Percentiles rank a stretch among this genome's conserved stretches.
Conservation (phyloP, 2,888 invertebrate species). For the Imbricaverruca yamaguchii region DNA sequence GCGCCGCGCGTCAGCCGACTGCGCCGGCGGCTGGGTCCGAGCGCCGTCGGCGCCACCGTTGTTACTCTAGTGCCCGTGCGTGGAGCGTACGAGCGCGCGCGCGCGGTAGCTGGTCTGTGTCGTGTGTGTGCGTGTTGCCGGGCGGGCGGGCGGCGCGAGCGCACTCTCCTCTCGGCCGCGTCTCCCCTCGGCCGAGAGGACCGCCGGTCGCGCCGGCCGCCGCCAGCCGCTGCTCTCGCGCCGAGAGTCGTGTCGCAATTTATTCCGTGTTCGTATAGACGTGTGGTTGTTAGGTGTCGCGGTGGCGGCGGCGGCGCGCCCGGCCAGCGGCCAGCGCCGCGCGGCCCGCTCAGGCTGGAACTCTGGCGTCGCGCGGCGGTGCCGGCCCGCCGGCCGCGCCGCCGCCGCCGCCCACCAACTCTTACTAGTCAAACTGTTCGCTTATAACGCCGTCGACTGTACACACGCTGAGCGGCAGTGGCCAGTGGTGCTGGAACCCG, state of each 20-base stretch:
- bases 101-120: not conserved
- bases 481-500: not conserved
- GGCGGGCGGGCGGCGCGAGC: not conserved
- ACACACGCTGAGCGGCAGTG: not conserved
- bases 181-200: not conserved
- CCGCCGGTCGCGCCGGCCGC: not conserved
- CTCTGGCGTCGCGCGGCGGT: not conserved
- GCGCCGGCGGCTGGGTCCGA: not conserved
- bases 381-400: not conserved
- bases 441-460: not conserved
- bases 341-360: too few species aligned
- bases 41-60: not conserved
- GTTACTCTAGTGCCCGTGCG: not conserved
- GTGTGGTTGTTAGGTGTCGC: constrained; percentile 19
- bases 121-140: constrained; percentile 5
- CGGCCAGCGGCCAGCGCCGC: not conserved
- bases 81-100: not conserved
- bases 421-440: not conserved
- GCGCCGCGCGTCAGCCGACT: not conserved
- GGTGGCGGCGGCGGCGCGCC: not conserved
- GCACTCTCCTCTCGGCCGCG: not conserved
- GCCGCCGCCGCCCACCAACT: not conserved
- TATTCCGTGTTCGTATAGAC: constrained; percentile 15
- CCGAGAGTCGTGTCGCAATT: not conserved
- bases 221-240: not conserved